Evolutionary conservation across 2,888 invertebrate genomes (phyloP), one percentile per base, ranked within the genome.

Genomic region (Eugnorisma glareosa): DNA sequence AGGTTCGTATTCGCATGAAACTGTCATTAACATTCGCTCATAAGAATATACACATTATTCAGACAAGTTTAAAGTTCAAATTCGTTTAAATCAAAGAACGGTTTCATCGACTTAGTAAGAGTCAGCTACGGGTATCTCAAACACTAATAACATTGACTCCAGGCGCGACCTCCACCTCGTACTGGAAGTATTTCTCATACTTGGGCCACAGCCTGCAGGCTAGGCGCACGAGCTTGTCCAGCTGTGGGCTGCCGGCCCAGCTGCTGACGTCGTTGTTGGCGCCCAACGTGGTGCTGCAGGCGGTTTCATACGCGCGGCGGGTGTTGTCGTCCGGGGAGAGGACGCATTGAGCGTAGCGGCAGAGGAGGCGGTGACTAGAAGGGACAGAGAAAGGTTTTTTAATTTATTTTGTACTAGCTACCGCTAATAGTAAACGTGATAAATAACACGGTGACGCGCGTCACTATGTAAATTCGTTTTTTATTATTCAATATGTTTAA

Each of bases 351-450:
- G 94, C 94, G 72, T 94, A 89, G 11, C 93, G 93, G 77, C 94
- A 92, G 10, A 96, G 92, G 1, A 93, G 80, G 2, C 95, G 94
- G 82, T 94, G 95, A 8, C 96, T 96, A 91, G 10, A 31, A n/a
- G 1, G 3, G 10, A 73, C 1, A 48, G 15, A 40, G 0, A 40
- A 40, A 3, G 11, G 1, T 40, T 13, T 40, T 40, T 40, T 0
- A 40, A 40, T 40, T 2, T 40, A 40, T 40, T 13, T 40, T 40
- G 13, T 40, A 40, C 40, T 40, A 40, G 40, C 40, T 13, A 13
- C 40, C 40, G 11, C 37, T n/a, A n/a, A n/a, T n/a, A n/a, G n/a
- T n/a, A n/a, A n/a, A n/a, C n/a, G n/a, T n/a, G n/a, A n/a, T n/a
- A n/a, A n/a, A n/a, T n/a, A n/a, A n/a, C n/a, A n/a, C n/a, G n/a